Percentiles rank a stretch among this genome's conserved stretches.
Conservation (phyloP, 92 coral and sea anemone genomes). For the Montipora capitata region DNA sequence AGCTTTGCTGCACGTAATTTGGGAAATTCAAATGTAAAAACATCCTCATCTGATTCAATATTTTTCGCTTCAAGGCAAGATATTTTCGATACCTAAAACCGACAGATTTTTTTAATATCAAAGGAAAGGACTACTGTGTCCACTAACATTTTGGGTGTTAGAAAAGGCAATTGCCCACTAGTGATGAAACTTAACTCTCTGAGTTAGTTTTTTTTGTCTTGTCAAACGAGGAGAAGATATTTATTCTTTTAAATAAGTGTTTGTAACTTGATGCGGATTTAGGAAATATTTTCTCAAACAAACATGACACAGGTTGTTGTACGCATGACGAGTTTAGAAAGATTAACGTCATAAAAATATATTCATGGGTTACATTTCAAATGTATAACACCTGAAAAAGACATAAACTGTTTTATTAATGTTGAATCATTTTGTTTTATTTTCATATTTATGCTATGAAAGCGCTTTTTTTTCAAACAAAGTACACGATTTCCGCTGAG, state of each 20-base stretch:
- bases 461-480: background rate
- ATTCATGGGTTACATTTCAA: background rate
- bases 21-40: background rate
- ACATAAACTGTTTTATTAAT: background rate
- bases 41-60: background rate
- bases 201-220: too few relatives aligned
- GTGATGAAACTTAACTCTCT: too few relatives aligned
- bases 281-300: background rate
- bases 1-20: background rate
- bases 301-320: background rate
- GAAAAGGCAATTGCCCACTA: too few relatives aligned
- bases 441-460: background rate
- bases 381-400: background rate
- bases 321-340: background rate
- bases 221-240: too few relatives aligned
- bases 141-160: too few relatives aligned
- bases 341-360: background rate
- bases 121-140: too few relatives aligned
- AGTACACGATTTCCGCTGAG: constrained; percentile 7
- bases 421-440: background rate
- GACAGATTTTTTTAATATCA: background rate
- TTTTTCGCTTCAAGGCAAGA: background rate
- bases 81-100: background rate
- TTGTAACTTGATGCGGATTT: background rate
- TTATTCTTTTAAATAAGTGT: too few relatives aligned